These are phyloP conservation scores for Melieria omissa DNA, from an alignment of 2,888 invertebrate genomes.

Conservation along the genomic window DNA sequence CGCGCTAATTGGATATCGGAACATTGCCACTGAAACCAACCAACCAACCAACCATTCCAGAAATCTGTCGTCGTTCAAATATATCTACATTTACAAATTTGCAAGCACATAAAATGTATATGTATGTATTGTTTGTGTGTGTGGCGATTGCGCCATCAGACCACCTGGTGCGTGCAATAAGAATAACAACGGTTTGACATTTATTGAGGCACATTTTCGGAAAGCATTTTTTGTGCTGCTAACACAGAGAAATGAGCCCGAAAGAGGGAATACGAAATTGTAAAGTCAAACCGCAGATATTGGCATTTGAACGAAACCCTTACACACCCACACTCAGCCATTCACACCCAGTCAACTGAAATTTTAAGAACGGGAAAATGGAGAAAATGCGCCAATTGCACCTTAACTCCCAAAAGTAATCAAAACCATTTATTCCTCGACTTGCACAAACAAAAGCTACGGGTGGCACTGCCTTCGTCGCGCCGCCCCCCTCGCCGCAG, in stretches of 20 bases:
- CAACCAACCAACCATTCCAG: no score
- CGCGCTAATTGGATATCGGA: no score
- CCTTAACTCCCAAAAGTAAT: not conserved
- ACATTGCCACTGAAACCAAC: no score
- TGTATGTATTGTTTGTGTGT: not conserved
- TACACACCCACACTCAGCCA: not conserved
- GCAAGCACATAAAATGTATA: not conserved
- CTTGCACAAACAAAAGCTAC: no score
- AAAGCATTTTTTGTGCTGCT: constrained; percentile 17
- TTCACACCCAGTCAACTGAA: not conserved
- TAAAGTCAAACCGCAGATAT: not conserved
- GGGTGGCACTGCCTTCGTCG: no score
- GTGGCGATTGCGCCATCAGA: not conserved
- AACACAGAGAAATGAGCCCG: constrained; percentile 5
- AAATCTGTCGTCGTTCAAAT: no score
- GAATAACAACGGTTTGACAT: constrained; percentile 41
- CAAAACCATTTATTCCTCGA: not conserved
- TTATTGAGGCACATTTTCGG: constrained; percentile 43
- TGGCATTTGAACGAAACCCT: not conserved
- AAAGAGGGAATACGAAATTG: not conserved
- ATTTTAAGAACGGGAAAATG: not conserved
- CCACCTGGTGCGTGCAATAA: constrained; percentile 46
- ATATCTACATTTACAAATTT: constrained; percentile 1
- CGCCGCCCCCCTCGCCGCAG: no score
- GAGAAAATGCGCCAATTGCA: not conserved